Evolutionary conservation across 2,113 vertebrate genomes (phyloP).

Genomic region (Tichodroma muraria): DNA sequence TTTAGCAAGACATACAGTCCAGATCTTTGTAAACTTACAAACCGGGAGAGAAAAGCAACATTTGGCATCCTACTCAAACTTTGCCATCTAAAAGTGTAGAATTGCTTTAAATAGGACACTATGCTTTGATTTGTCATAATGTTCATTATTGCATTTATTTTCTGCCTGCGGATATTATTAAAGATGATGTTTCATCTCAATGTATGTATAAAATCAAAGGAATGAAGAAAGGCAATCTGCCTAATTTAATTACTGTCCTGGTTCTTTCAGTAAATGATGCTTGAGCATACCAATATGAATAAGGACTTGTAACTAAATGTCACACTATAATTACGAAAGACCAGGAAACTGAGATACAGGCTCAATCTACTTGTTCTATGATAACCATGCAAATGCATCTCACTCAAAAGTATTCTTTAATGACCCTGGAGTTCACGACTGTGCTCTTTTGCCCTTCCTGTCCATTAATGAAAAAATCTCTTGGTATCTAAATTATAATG

Average conservation of each 20-base stretch:
- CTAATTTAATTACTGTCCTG: constrained; percentile 59
- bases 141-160: constrained; percentile 45
- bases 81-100: neutral
- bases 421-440: neutral
- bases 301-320: constrained; percentile 37
- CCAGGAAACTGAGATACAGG: constrained; percentile 43
- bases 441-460: neutral
- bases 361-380: constrained; percentile 40
- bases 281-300: constrained; percentile 36
- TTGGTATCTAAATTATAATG: neutral
- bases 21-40: neutral
- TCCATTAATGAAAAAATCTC: neutral
- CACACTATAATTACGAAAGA: constrained; percentile 35
- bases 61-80: constrained; percentile 7
- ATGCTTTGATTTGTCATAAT: constrained; percentile 46
- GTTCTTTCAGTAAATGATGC: constrained; percentile 47
- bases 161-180: constrained; percentile 24
- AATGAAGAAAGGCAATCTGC: constrained; percentile 5
- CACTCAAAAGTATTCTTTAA: constrained; percentile 2
- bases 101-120: constrained; percentile 10
- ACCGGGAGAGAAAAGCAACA: neutral
- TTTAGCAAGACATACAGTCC: neutral
- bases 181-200: constrained; percentile 51
- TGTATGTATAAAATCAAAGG: constrained; percentile 46
- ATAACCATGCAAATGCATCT: constrained; percentile 23